Evolutionary conservation across 2,888 invertebrate genomes (phyloP).

Genomic region (Philereme transversata): DNA sequence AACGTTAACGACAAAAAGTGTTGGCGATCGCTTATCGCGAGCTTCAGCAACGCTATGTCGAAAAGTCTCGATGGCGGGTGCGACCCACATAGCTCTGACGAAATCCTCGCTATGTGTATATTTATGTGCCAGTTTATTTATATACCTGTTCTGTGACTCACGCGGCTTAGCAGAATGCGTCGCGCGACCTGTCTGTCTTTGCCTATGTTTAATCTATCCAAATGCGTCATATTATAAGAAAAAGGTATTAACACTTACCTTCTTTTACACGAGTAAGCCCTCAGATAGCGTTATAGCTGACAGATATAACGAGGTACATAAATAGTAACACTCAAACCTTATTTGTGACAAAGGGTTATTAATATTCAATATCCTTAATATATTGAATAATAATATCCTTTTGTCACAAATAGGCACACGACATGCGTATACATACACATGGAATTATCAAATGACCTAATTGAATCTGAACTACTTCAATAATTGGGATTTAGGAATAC

Average conservation of each 20-base stretch:
- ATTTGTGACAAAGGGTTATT: not conserved
- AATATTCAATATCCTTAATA: too few relatives aligned
- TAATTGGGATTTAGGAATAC: slow-evolving; percentile 48
- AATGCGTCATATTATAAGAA: slow-evolving; percentile 11
- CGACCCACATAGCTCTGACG: slow-evolving; percentile 67
- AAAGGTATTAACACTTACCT: not conserved
- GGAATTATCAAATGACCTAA: slow-evolving; percentile 57
- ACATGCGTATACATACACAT: slow-evolving; percentile 34
- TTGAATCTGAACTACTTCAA: slow-evolving; percentile 50
- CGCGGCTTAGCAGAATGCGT: slow-evolving; percentile 29
- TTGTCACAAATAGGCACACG: slow-evolving; percentile 9
- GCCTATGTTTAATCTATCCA: slow-evolving; percentile 15
- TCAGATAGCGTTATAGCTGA: not conserved
- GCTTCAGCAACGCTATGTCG: slow-evolving; percentile 57
- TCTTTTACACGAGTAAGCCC: not conserved
- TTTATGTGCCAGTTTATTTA: slow-evolving; percentile 49
- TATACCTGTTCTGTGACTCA: slow-evolving; percentile 49
- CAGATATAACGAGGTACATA: not conserved
- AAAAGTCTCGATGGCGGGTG: slow-evolving; percentile 64
- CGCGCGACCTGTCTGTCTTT: slow-evolving; percentile 33
- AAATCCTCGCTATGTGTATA: slow-evolving; percentile 57
- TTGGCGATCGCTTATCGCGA: slow-evolving; percentile 54
- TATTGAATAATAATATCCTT: slow-evolving; percentile 5
- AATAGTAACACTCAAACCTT: slow-evolving; percentile 2
- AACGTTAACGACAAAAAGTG: slow-evolving; percentile 61